These are phyloP conservation scores for Muscicapa comitata DNA, from an alignment of 2,797 vertebrate species.

Conservation along the genomic window DNA sequence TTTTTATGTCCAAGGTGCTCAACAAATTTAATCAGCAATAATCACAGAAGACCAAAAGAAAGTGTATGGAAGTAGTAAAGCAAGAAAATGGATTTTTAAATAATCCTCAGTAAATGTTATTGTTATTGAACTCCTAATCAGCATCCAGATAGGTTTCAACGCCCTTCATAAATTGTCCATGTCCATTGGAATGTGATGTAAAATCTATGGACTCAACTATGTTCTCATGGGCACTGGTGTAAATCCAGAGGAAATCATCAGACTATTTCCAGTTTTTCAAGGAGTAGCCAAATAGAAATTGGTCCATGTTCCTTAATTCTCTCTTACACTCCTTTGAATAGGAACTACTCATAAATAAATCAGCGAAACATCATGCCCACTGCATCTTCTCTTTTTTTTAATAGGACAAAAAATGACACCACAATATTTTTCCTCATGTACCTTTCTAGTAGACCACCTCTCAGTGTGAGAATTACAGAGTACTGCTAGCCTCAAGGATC, in stretches of 20 bases:
- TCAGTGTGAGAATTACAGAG: not conserved
- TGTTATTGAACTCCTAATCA: not conserved
- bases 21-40: not conserved
- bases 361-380: not conserved
- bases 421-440: not conserved
- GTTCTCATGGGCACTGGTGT: not conserved
- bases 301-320: not conserved
- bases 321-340: not conserved
- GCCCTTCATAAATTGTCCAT: not conserved
- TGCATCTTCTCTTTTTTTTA: not conserved
- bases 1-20: not conserved
- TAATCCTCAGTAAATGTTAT: not conserved
- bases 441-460: not conserved
- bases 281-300: not conserved
- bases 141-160: not conserved
- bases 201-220: not conserved
- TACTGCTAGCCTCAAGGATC: not conserved
- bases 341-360: not conserved
- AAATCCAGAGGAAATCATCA: not conserved
- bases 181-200: not conserved
- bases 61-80: not conserved
- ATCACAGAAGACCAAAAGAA: not conserved
- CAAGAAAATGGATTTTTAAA: not conserved
- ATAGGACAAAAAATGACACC: not conserved
- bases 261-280: not conserved